Evolutionary conservation across 2,797 vertebrate genomes (phyloP), one percentile per base, ranked within the genome.

Genomic region (Gymnocypris eckloni): DNA sequence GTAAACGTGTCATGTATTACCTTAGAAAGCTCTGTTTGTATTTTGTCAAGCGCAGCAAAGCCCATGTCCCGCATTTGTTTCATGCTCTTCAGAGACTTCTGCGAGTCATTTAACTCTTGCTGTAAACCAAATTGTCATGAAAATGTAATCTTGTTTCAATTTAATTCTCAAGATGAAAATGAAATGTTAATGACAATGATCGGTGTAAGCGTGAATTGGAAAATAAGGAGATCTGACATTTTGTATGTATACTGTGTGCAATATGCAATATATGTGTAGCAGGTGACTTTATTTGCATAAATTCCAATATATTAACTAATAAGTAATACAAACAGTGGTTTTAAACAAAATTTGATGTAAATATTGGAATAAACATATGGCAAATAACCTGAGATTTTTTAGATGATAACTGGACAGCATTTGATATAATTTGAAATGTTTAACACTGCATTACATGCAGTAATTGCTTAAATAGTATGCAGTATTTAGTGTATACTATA

Each of bases 31-130:
- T 91, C 90, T 3, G 70, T 79, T 66, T 78, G 70, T 0, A 87
- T 59, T 2, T 82, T 89, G 28, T 92, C 87, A 71, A 70, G 87
- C 37, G 54, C 64, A 2, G 86, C 90, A 3, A 11, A 8, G 0
- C 48, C 81, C 67, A 90, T 13, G 25, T 94, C 89, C 12, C 90
- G 79, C 4, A 52, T 86, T 71, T 87, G 88, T 4, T 1, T 78
- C 28, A 92, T 91, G 0, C 8, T 86, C 33, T 89, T 89, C 1
- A 93, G 25, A 69, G 50, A 18, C 52, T 50, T 90, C 87, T 90
- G 85, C 71, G 90, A 1, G 3, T 89, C 87, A 0, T 78, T 76
- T 79, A 94, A 48, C 10, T 95, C 90, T 9, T 52, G 71, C 94
- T 95, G 87, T 86, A 48, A 61, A 83, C 25, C 3, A 69, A n/a